A percentile compares a stretch with the other conserved stretches of the same genome.
Evolutionary conservation across 1,140 invertebrate genomes (phyloP).

Genomic region (Zaprionus capensis): DNA sequence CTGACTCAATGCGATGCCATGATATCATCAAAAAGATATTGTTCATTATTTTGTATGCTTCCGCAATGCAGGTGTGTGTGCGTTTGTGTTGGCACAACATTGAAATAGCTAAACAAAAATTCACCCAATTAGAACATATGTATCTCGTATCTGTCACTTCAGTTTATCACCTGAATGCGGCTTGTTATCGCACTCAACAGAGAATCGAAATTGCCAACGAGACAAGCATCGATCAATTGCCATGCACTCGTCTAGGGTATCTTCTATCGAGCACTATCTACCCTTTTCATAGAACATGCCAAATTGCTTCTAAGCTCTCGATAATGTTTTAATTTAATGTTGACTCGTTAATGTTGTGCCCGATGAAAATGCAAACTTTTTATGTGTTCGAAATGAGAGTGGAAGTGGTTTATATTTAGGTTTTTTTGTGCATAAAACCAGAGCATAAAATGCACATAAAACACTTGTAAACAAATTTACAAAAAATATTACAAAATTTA

Average conservation of each 20-base stretch:
- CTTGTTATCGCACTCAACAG: background rate
- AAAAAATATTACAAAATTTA: constrained; percentile 29
- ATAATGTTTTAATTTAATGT: constrained; percentile 8
- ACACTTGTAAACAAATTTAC: constrained; percentile 19
- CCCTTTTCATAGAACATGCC: background rate
- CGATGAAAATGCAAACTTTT: background rate
- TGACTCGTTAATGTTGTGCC: background rate
- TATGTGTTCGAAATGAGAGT: constrained; percentile 21
- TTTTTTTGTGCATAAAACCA: constrained; percentile 24
- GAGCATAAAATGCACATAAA: constrained; percentile 11
- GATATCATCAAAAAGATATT: background rate
- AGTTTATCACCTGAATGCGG: background rate
- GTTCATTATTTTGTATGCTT: background rate
- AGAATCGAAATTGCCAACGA: background rate
- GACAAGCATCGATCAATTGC: constrained; percentile 7
- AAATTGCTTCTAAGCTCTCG: background rate
- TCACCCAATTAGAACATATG: background rate
- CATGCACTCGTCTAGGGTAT: background rate
- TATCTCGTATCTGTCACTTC: background rate
- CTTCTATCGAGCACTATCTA: background rate
- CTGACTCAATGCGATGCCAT: background rate
- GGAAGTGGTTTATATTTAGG: background rate
- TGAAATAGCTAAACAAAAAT: background rate
- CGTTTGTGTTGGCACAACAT: background rate
- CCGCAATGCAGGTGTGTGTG: background rate